Evolutionary conservation across 1,140 invertebrate genomes (phyloP), one percentile per base, ranked within the genome.

Genomic region (Holotrichia oblita): DNA sequence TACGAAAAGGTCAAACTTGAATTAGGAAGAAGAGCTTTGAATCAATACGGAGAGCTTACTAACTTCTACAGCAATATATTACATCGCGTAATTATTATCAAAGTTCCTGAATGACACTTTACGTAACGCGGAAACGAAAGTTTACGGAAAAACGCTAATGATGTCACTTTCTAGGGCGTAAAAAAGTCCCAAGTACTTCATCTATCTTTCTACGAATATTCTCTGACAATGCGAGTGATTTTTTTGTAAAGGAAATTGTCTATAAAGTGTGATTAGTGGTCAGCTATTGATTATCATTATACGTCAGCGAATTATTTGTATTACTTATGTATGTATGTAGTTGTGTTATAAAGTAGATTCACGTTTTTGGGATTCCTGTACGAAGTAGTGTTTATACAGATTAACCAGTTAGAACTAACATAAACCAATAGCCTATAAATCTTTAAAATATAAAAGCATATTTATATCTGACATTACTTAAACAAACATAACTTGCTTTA

Each of bases 181-280:
- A 48, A 48, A 48, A 48, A 48, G 41, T 48, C 44, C 44, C 44
- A 48, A 48, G 44, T 48, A 48, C 44, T n/a, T n/a, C n/a, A n/a
- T n/a, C n/a, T n/a, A n/a, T n/a, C n/a, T n/a, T n/a, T n/a, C n/a
- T n/a, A n/a, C n/a, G n/a, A n/a, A n/a, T n/a, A n/a, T n/a, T n/a
- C n/a, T n/a, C n/a, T n/a, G n/a, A n/a, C n/a, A n/a, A n/a, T n/a
- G n/a, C n/a, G n/a, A n/a, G n/a, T n/a, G n/a, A n/a, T n/a, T n/a
- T n/a, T n/a, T n/a, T n/a, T n/a, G n/a, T n/a, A n/a, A n/a, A n/a
- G n/a, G n/a, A n/a, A n/a, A n/a, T n/a, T n/a, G n/a, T n/a, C n/a
- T n/a, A n/a, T n/a, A n/a, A n/a, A n/a, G n/a, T n/a, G n/a, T n/a
- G n/a, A n/a, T n/a, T n/a, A n/a, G n/a, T n/a, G n/a, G n/a, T n/a